Conservation (phyloP, 1,140 invertebrate genomes). For the Subanguina moxae region DNA sequence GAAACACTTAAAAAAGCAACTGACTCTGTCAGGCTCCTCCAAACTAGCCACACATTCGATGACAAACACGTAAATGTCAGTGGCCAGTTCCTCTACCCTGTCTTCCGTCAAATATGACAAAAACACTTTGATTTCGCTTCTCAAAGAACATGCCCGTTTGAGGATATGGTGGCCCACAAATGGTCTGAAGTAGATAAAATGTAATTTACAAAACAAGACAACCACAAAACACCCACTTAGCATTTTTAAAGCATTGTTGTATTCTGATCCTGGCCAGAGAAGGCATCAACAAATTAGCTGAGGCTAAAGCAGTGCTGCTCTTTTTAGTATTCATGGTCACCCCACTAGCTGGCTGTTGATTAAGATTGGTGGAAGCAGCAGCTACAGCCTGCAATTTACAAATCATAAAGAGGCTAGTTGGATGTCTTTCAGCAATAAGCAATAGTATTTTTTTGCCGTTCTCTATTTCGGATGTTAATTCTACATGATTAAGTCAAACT, state of each 20-base stretch:
- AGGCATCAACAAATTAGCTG: slow-evolving; percentile 31
- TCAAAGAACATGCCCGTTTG: slow-evolving; percentile 48
- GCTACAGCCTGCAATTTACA: not conserved
- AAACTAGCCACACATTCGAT: slow-evolving; percentile 51
- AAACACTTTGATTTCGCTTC: slow-evolving; percentile 49
- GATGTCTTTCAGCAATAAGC: too few species aligned
- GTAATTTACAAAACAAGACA: not conserved
- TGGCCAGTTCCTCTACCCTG: slow-evolving; percentile 39
- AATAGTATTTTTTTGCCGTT: too few species aligned
- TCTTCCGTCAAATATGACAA: slow-evolving; percentile 47
- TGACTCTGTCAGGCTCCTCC: slow-evolving; percentile 43
- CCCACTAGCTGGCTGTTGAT: not conserved
- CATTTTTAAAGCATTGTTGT: slow-evolving; percentile 52
- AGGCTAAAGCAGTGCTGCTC: slow-evolving; percentile 1
- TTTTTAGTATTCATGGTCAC: not conserved
- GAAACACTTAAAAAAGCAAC: too few species aligned
- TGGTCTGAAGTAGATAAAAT: slow-evolving; percentile 38
- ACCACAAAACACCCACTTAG: slow-evolving; percentile 42
- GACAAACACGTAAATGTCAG: slow-evolving; percentile 39
- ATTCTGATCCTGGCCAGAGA: slow-evolving; percentile 52
- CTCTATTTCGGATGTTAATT: too few species aligned
- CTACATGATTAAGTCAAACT: too few species aligned
- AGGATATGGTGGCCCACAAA: slow-evolving; percentile 50
- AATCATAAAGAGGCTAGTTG: not conserved
- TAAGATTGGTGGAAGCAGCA: not conserved